Evolutionary conservation across 2,888 invertebrate genomes (phyloP).

Genomic region (Dryomyza anilis): DNA sequence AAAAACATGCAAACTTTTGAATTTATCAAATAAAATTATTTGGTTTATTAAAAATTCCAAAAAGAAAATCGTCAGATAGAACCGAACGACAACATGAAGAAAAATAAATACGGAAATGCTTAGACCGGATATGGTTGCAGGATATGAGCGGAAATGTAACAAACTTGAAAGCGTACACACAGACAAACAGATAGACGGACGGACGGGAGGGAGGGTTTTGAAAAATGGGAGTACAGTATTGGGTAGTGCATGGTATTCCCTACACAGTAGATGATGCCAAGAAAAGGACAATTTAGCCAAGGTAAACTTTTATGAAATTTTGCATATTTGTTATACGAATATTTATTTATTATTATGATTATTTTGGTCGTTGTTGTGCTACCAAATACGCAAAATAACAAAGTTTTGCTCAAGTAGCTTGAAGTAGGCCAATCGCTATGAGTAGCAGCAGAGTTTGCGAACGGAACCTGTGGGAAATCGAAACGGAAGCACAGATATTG

Average conservation of each 20-base stretch:
- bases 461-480: too few relatives aligned
- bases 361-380: neutral
- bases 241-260: too few relatives aligned
- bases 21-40: neutral
- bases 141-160: constrained; percentile 36
- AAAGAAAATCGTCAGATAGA: neutral
- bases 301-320: constrained; percentile 1
- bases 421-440: neutral
- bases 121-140: constrained; percentile 34
- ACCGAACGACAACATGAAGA: neutral
- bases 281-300: neutral
- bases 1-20: neutral
- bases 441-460: too few relatives aligned
- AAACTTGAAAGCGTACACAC: neutral
- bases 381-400: neutral
- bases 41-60: neutral
- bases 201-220: neutral
- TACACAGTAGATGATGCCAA: too few relatives aligned
- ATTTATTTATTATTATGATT: neutral
- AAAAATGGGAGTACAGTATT: too few relatives aligned
- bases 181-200: neutral
- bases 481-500: too few relatives aligned
- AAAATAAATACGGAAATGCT: neutral
- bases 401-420: neutral
- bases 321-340: constrained; percentile 5